Percentiles rank a stretch among this genome's conserved stretches.
Evolutionary conservation across 2,888 invertebrate genomes (phyloP).

Genomic region (Plebejus anna): DNA sequence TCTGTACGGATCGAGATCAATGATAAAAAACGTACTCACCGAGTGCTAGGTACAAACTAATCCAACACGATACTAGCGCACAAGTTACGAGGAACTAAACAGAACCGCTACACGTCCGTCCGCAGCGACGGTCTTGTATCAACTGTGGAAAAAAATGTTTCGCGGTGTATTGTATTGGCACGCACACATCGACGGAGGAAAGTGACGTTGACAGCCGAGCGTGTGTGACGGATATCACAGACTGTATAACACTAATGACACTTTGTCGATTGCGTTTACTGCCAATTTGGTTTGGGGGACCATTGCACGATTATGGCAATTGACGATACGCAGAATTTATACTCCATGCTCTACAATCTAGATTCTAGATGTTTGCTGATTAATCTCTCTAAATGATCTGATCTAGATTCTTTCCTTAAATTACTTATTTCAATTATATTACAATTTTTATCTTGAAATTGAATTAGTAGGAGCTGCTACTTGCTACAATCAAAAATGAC

Average conservation of each 20-base stretch:
- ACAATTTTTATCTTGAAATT: too few species aligned
- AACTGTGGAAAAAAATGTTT: constrained; percentile 56
- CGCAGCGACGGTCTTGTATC: constrained; percentile 50
- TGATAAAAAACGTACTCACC: constrained; percentile 57
- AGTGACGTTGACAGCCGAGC: constrained; percentile 48
- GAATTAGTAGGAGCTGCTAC: too few species aligned
- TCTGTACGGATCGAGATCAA: constrained; percentile 59
- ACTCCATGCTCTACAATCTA: not conserved
- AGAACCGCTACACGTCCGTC: constrained; percentile 46
- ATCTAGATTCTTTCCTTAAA: not conserved
- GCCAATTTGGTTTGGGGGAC: constrained; percentile 39
- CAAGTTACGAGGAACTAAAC: constrained; percentile 44
- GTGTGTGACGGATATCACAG: constrained; percentile 43
- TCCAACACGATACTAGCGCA: constrained; percentile 60
- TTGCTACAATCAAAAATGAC: too few species aligned
- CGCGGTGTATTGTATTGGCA: constrained; percentile 46
- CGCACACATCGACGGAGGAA: constrained; percentile 50
- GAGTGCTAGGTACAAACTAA: constrained; percentile 48
- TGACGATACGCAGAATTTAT: constrained; percentile 3
- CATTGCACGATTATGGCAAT: constrained; percentile 16
- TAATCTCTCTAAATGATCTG: too few species aligned
- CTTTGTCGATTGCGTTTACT: constrained; percentile 43
- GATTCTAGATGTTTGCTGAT: not conserved
- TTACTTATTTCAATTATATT: not conserved
- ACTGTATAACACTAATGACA: constrained; percentile 47